Base-by-base conservation (phyloP, 1,140 invertebrate species). In the Bilobella aurantiaca region DNA sequence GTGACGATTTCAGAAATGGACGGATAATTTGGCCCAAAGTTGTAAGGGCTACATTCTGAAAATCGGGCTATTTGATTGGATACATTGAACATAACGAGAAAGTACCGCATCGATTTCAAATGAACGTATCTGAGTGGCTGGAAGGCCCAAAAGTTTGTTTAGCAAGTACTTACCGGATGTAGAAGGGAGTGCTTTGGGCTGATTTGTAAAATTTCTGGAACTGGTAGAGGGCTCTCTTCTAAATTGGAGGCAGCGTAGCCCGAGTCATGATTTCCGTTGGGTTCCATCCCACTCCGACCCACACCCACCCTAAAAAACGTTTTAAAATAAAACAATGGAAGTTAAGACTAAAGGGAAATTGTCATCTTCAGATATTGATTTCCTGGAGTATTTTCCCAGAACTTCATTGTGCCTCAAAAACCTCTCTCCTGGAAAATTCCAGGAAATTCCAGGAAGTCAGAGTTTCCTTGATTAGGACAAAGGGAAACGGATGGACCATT, bases 251-350 rank as follows among this genome's bases (percentile, higher is more conserved):
- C 81, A 23, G 84, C 87, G 77, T 89, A 88, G 49, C 87, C 87
- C 42, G 86, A 87, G 77, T 89, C 87, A 76, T 88, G 87, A 79
- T 88, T 88, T 66, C 86, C 86, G 75, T 88, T 88, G 27, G 85
- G 82, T 73, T 87, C 86, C 30, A 28, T 58, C 25, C 21, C 42
- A 56, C 37, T 42, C n/a, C 49, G 49, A 53, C 49, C 49, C 23
- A 12, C 8, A 53, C 14, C 8, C 14, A 8, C 49, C 49, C 49
- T 53, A 12, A 18, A 42, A 8, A 42, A 42, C n/a, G n/a, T n/a
- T n/a, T n/a, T n/a, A n/a, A n/a, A n/a, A n/a, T n/a, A n/a, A n/a
- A n/a, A n/a, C n/a, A n/a, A n/a, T n/a, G n/a, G n/a, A n/a, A n/a
- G n/a, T n/a, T n/a, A n/a, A n/a, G n/a, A 42, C 8, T 18, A 42